Base-by-base conservation (phyloP, 2,113 vertebrate genomes). In the Clarias magur region DNA sequence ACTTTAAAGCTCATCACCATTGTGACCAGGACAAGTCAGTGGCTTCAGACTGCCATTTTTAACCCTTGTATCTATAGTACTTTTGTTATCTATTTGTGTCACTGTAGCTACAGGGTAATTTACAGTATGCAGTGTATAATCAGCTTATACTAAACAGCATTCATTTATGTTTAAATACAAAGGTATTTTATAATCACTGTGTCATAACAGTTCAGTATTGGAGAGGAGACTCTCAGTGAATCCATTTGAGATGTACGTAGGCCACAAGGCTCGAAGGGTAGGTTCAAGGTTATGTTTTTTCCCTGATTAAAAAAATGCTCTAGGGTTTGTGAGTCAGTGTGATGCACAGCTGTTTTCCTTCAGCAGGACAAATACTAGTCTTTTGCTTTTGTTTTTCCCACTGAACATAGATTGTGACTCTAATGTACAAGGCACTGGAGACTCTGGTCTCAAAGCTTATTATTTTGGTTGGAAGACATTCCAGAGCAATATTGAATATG, bases 251-350 rank as follows among this genome's bases (percentile, higher is more conserved):
- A 88, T 88, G 87, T 85, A 88, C 72, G 87, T 85, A 88, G 83
- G 87, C 79, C 92, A 89, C 86, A 76, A 89, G 79, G 73, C 84
- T 89, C 25, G 2, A 83, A 88, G 89, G 88, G 81, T 53, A 91
- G 85, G 85, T 54, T 72, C 82, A 85, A 91, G 87, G 84, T 85
- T 78, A 83, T 89, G 84, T 91, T 91, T 90, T 89, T 93, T 90
- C 93, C 92, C 92, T 83, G 92, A 88, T 91, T 93, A 88, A 84
- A 92, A 86, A 92, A 90, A 93, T 89, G 90, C 91, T 89, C 88
- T 82, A 56, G 75, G 86, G 83, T 87, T 76, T 81, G 85, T 87
- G 86, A 87, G 86, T 88, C 88, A 86, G 53, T 84, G 89, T 86
- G 87, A 87, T 80, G n/a, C 30, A 70, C 80, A 57, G 34, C 19